Evolutionary conservation across 2,113 vertebrate species (phyloP).

Genomic region (Halcyon malimbica): DNA sequence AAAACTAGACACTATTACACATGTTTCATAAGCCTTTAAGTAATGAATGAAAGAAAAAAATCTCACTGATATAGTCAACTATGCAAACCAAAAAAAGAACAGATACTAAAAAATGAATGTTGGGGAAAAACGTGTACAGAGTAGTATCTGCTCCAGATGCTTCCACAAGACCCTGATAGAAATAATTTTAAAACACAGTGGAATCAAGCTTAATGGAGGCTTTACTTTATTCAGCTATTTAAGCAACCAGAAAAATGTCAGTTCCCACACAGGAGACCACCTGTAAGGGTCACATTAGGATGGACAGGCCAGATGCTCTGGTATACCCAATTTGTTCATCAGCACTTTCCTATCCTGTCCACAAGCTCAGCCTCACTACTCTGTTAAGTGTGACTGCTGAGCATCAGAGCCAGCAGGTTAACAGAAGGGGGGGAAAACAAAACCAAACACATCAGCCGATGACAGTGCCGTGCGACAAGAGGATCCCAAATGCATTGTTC

Average conservation of each 20-base stretch:
- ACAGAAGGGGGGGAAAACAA: background rate
- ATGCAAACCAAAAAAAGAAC: background rate
- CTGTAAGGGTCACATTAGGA: background rate
- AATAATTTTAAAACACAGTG: background rate
- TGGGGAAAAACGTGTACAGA: background rate
- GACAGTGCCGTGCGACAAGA: background rate
- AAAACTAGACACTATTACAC: background rate
- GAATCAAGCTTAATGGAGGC: background rate
- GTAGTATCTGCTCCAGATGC: background rate
- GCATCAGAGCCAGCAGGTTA: background rate
- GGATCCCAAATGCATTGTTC: background rate
- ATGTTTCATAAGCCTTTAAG: slow-evolving; percentile 14
- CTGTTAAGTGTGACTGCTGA: background rate
- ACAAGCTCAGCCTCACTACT: background rate
- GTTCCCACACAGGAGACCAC: background rate
- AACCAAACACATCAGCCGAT: background rate
- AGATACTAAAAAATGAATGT: slow-evolving; percentile 2
- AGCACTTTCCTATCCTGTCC: background rate
- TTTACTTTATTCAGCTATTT: background rate
- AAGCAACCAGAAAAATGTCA: background rate
- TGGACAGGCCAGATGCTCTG: slow-evolving; percentile 21
- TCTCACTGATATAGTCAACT: background rate
- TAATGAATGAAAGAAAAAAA: slow-evolving; percentile 11
- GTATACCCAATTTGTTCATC: background rate
- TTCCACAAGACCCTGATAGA: background rate